Evolutionary conservation across 2,113 vertebrate species (phyloP).

Genomic region (Ammodytes dubius): DNA sequence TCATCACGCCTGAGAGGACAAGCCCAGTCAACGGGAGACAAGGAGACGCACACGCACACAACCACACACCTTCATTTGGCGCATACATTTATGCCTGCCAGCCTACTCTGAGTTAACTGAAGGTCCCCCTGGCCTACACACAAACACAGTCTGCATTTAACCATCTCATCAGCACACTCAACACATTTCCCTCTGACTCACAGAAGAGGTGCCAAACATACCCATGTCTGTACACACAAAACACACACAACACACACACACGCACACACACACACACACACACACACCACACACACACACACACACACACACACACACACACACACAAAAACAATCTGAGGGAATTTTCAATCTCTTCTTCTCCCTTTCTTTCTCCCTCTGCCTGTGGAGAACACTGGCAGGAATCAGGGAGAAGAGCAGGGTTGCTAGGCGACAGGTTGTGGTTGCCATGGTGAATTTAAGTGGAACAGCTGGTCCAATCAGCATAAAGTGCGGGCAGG

Average conservation of each 20-base stretch:
- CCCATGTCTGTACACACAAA: slow-evolving; percentile 15
- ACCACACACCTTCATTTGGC: slow-evolving; percentile 25
- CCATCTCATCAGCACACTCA: slow-evolving; percentile 71
- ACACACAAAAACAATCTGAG: slow-evolving; percentile 82
- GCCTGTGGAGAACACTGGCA: slow-evolving; percentile 93
- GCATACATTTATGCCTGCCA: slow-evolving; percentile 31
- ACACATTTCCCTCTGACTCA: slow-evolving; percentile 73
- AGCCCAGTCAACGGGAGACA: slow-evolving; percentile 63
- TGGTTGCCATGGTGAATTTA: slow-evolving; percentile 98
- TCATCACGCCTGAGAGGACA: slow-evolving; percentile 75
- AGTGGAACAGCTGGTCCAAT: slow-evolving; percentile 97
- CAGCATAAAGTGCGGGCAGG: slow-evolving; percentile 90
- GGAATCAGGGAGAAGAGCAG: slow-evolving; percentile 87
- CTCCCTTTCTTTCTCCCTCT: slow-evolving; percentile 78
- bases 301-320: slow-evolving; percentile 38
- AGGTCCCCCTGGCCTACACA: slow-evolving; percentile 60
- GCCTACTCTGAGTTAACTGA: slow-evolving; percentile 44
- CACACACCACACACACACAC: not conserved
- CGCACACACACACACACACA: not conserved
- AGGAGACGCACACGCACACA: slow-evolving; percentile 34
- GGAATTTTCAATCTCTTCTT: slow-evolving; percentile 87
- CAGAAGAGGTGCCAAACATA: slow-evolving; percentile 64
- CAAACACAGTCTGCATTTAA: slow-evolving; percentile 63
- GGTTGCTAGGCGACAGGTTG: slow-evolving; percentile 96
- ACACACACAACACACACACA: slow-evolving; percentile 27